phyloP scores from a whole-genome alignment of 1,140 invertebrate genomes.

The Drosophila virilis region DNA sequence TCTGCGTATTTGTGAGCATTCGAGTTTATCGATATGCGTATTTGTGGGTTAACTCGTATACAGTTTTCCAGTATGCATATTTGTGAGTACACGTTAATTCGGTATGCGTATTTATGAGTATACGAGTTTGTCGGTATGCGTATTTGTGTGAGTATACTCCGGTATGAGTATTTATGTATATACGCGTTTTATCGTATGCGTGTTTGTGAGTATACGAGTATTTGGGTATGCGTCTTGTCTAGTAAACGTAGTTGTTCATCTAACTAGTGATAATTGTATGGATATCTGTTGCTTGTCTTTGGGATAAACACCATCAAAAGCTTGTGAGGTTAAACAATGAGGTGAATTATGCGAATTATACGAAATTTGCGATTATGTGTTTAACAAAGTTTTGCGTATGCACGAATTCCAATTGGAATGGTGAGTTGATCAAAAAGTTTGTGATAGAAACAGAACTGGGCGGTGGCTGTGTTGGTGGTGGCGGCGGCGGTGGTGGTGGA shows the following conservation, averaged over 20 bases:
- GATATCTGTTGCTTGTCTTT: conserved; percentile 41
- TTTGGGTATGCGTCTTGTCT: conserved; percentile 12
- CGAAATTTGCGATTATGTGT: not conserved
- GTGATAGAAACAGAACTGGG: conserved; percentile 29
- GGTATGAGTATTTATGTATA: conserved; percentile 6
- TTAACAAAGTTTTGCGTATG: not conserved
- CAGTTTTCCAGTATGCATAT: not conserved
- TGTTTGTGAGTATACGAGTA: not conserved
- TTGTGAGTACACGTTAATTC: not conserved
- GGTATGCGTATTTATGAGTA: conserved; percentile 29
- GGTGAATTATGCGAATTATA: conserved; percentile 11
- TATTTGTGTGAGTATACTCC: not conserved
- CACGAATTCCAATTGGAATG: conserved; percentile 26
- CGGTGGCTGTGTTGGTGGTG: conserved; percentile 4
- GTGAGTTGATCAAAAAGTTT: conserved; percentile 14
- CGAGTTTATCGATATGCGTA: not conserved
- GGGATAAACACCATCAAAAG: conserved; percentile 67
- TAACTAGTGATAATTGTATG: conserved; percentile 32
- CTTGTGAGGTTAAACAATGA: conserved; percentile 25
- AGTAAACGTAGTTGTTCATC: not conserved
- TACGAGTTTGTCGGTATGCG: conserved; percentile 13
- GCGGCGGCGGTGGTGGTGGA: conserved; percentile 3
- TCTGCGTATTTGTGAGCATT: not conserved
- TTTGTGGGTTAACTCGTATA: conserved; percentile 21
- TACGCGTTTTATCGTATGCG: conserved; percentile 6